Evolutionary conservation across 1,140 invertebrate species (phyloP), one percentile per base, ranked within the genome.

Genomic region (Gryllus bimaculatus): DNA sequence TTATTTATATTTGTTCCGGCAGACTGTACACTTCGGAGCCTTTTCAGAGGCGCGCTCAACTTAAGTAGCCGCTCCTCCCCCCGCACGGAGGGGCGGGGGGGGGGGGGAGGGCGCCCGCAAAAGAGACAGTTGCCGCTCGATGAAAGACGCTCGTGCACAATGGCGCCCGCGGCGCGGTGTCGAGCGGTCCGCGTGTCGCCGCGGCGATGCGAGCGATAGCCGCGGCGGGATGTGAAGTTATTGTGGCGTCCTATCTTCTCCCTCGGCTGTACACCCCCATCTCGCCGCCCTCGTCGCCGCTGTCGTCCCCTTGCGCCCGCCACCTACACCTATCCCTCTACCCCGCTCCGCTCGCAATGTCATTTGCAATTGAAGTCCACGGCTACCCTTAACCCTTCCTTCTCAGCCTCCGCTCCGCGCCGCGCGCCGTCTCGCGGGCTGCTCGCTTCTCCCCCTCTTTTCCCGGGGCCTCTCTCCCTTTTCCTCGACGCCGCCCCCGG

Each of bases 351-450:
- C 48, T 39, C 75, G 47, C 78, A 75, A 79, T 75, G 78, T 20
- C 48, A 78, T 79, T 66, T 76, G 74, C 78, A 76, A 75, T 49
- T 76, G 74, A 75, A 75, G 74, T 76, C 78, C 26, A 74, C 73
- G 18, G 26, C 21, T n/a, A 48, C 26, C 39, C 20, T 48, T 66
- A 54, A 13, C 77, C 47, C 21, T 20, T 20, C 49, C 54, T 47
- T 66, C 26, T 39, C 26, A 39, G 26, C 26, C 26, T 39, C 26
- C 26, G 26, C 26, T 39, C 26, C 26, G 26, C 26, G 26, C 66
- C 26, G 12, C 26, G 26, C 26, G 26, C 66, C 26, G 12, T 18
- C 26, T 10, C 66, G 12, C 39, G 8, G 8, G 8, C 66, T 15
- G 12, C 20, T 12, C 8, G 12, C 39, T 73, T n/a, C 39, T 78